A percentile compares a stretch with the other conserved stretches of the same genome.
phyloP scores from a whole-genome alignment of 2,888 invertebrate species.

The Andrena bicolor region DNA sequence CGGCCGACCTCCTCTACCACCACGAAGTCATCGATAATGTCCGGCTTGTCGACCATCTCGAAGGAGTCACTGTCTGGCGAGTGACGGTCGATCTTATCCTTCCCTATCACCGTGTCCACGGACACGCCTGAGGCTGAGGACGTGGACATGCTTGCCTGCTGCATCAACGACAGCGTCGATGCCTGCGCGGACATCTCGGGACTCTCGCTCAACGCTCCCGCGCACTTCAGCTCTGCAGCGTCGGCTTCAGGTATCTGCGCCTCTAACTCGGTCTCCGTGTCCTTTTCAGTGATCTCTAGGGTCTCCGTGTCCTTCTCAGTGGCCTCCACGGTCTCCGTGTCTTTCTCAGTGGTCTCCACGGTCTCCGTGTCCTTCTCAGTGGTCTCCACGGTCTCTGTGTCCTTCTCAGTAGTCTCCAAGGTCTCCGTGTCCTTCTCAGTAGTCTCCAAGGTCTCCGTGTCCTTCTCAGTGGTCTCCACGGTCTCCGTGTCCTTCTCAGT shows the following conservation, averaged over 20 bases:
- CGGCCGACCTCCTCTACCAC: slow-evolving; percentile 95
- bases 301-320: slow-evolving; percentile 5
- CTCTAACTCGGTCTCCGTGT: slow-evolving; percentile 10
- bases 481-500: slow-evolving; percentile 6
- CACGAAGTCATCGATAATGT: slow-evolving; percentile 94
- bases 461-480: neutral
- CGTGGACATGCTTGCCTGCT: slow-evolving; percentile 82
- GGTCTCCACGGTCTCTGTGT: neutral
- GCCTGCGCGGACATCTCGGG: slow-evolving; percentile 60
- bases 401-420: neutral
- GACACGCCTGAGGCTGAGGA: slow-evolving; percentile 83
- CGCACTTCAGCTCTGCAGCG: slow-evolving; percentile 49
- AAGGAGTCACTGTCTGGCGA: slow-evolving; percentile 94
- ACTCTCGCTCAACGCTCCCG: slow-evolving; percentile 27
- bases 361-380: slow-evolving; percentile 4
- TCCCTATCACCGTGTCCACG: slow-evolving; percentile 81
- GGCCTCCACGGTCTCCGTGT: neutral
- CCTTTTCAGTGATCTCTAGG: neutral
- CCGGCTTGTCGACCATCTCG: slow-evolving; percentile 94
- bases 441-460: neutral
- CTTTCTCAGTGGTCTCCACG: neutral
- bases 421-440: slow-evolving; percentile 4
- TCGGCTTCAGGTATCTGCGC: slow-evolving; percentile 50
- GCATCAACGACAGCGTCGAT: slow-evolving; percentile 78
- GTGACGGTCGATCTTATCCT: slow-evolving; percentile 83